Evolutionary conservation across 2,888 invertebrate genomes (phyloP).

Genomic region (Ditylenchus weischeri): DNA sequence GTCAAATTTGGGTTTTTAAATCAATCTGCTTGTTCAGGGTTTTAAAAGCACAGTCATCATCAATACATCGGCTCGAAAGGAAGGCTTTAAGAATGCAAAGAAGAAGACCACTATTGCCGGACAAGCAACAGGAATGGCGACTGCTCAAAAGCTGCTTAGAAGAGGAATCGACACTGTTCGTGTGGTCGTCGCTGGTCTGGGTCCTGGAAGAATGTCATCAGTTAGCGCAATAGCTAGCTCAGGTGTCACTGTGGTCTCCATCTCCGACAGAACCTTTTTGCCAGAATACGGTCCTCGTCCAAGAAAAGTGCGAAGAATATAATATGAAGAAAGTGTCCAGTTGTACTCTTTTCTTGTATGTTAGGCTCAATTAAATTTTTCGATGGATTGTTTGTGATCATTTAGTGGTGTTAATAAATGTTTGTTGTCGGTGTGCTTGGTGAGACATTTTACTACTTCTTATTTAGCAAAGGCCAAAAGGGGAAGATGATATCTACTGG

Average conservation of each 20-base stretch:
- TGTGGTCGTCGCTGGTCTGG: conserved; percentile 59
- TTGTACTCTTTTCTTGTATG: neutral
- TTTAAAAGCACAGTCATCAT: neutral
- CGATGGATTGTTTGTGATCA: too few relatives aligned
- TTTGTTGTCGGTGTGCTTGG: too few relatives aligned
- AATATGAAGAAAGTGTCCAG: neutral
- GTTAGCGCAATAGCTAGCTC: conserved; percentile 89
- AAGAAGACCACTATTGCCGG: conserved; percentile 96
- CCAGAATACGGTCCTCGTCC: conserved; percentile 75
- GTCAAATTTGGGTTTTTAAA: too few relatives aligned
- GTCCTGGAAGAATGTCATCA: conserved; percentile 69
- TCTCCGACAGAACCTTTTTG: conserved; percentile 81
- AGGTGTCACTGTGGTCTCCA: conserved; percentile 80
- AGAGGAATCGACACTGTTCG: conserved; percentile 58
- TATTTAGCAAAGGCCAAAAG: too few relatives aligned
- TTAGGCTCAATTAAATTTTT: too few relatives aligned
- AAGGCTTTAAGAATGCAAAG: conserved; percentile 84
- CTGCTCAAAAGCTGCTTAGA: conserved; percentile 65
- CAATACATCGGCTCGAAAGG: conserved; percentile 6
- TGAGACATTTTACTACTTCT: too few relatives aligned
- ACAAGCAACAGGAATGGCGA: conserved; percentile 81
- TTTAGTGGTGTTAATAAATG: too few relatives aligned
- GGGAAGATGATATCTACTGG: too few relatives aligned
- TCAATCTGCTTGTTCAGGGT: neutral
- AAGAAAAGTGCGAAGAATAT: conserved; percentile 73